Evolutionary conservation across 2,113 vertebrate genomes (phyloP), one percentile per base, ranked within the genome.

Genomic region (Uropsilus gracilis): DNA sequence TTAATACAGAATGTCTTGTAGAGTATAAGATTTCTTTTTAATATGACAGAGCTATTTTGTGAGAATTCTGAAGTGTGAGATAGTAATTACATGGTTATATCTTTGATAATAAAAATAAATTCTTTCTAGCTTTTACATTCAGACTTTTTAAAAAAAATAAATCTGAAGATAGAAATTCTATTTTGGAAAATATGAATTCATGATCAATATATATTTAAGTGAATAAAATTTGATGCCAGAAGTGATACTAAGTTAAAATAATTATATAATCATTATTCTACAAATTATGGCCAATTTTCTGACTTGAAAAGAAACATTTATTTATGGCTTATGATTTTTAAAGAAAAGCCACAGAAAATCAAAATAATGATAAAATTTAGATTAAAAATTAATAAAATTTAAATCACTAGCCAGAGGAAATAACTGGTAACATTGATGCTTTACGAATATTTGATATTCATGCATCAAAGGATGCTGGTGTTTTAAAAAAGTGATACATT

Each of bases 1-100:
- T 89, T 89, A 75, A 86, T 30, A 69, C 28, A 90, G 63, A 96
- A 76, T 94, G 71, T 64, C 37, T 96, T 88, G 55, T 53, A 76
- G 9, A 82, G 12, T 91, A 53, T 63, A 81, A 75, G 37, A 72
- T 24, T 68, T 90, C 81, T 95, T 90, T 96, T 94, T 90, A 96
- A 91, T 28, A 69, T 59, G 71, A 81, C 39, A 87, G 44, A 84
- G 37, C 83, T 68, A 91, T 71, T 50, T 17, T 57, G 53, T 88
- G 30, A 48, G 89, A 94, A 90, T 75, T 95, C 44, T 86, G 48
- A 96, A 89, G 69, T 87, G 20, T 32, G 20, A 81, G 75, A 42
- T 72, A 55, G 2, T 66, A 92, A 63, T 86, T 73, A 10, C 84
- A 53, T 63, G 55, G 20, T 92, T 53, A 64, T 48, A 71, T 90